Percentiles rank a stretch among this genome's conserved stretches.
These are phyloP conservation scores for Gallirallus australis DNA, from an alignment of 2,797 vertebrate species.

Conservation along the genomic window DNA sequence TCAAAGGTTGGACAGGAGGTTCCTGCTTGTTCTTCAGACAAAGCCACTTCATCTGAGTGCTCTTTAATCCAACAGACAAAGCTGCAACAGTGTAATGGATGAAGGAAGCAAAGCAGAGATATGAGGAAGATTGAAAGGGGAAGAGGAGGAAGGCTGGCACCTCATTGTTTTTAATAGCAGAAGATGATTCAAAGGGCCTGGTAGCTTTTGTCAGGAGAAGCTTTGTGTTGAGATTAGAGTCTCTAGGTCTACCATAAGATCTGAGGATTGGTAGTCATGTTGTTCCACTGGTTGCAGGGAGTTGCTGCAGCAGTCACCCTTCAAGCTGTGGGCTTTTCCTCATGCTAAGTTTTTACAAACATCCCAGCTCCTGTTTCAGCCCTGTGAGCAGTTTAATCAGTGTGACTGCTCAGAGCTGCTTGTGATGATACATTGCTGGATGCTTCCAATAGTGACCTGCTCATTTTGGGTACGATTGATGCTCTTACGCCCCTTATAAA, in stretches of 20 bases:
- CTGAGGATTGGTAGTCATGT: background rate
- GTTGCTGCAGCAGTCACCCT: too few relatives aligned
- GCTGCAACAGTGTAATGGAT: background rate
- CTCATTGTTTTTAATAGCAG: background rate
- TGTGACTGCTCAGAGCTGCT: background rate
- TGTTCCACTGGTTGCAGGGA: fast-evolving
- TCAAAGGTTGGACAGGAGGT: background rate
- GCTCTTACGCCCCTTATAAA: background rate
- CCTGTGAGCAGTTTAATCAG: background rate
- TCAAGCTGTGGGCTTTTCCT: background rate
- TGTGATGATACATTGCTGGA: background rate
- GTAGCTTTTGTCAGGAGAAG: background rate
- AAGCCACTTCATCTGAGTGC: background rate
- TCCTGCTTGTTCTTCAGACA: slow-evolving; percentile 1
- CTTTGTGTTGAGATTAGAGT: background rate
- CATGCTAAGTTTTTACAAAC: fast-evolving
- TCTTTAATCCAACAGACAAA: background rate
- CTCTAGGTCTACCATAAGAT: too few relatives aligned
- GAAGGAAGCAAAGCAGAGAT: background rate
- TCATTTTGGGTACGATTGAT: background rate
- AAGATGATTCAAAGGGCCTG: background rate
- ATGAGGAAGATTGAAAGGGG: background rate
- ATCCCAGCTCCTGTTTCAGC: fast-evolving
- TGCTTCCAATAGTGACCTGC: background rate
- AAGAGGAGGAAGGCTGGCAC: background rate